Evolutionary conservation across 2,797 vertebrate genomes (phyloP), one percentile per base, ranked within the genome.

Genomic region (Coranthus polyacanthus): DNA sequence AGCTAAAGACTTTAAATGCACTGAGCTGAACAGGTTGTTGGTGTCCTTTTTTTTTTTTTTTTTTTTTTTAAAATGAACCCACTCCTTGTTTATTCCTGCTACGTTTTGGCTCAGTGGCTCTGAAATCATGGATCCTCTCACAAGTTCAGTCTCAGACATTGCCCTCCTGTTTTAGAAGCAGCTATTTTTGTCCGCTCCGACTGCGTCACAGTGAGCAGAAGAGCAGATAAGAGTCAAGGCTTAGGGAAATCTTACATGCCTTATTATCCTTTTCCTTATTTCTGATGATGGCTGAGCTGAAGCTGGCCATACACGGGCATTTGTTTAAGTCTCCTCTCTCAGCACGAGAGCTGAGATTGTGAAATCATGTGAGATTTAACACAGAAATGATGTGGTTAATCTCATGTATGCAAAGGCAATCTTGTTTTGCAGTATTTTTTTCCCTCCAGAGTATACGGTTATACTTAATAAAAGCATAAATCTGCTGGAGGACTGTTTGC

Each of bases 131-230:
- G 20, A 54, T 57, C 18, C 67, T 57, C 66, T 65, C 51, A 57
- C 65, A 57, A 52, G 81, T 75, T 77, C 45, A 75, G 67, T 72
- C 56, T 60, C 72, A 22, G 67, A 70, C 81, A 15, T 64, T 59
- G 62, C 51, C 53, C 58, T 83, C 79, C 81, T 78, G 51, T 87
- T 87, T 78, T 89, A 80, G 88, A 68, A 78, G 70, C 54, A 66
- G 79, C 88, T 92, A 89, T 90, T 90, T 91, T 60, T 66, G 72
- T 84, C 78, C 12, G 0, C 68, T 61, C 58, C 38, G 71, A 54
- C 83, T 85, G 73, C 83, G 79, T 89, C 88, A 88, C 79, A 20
- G 59, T 49, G 77, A 83, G 63, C 59, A 72, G 75, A 78, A 57
- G 54, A 71, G 70, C 53, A 79, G 81, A 84, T 82, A 67, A 86